Evolutionary conservation across 2,797 vertebrate genomes (phyloP).

Genomic region (Hephaestus fuliginosus): DNA sequence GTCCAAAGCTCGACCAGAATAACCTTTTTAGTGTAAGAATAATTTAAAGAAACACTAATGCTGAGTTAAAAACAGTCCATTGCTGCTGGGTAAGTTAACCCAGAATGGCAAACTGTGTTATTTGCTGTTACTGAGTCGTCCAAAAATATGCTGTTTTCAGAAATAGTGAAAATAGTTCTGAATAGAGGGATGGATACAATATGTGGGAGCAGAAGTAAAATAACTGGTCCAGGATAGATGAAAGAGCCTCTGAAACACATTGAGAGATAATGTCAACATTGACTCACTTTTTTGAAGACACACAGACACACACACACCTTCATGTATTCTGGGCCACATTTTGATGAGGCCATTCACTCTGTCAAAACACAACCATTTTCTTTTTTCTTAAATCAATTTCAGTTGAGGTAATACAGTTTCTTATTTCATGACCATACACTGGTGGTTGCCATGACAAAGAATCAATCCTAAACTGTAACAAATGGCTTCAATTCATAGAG

Average conservation of each 20-base stretch:
- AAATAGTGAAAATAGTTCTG: background rate
- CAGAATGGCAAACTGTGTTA: background rate
- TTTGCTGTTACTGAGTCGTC: background rate
- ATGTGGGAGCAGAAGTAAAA: constrained; percentile 1
- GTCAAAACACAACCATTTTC: constrained; percentile 57
- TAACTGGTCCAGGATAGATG: background rate
- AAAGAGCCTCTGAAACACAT: constrained; percentile 27
- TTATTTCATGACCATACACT: constrained; percentile 69
- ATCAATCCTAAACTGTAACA: constrained; percentile 84
- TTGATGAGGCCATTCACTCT: constrained; percentile 59
- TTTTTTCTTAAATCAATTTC: constrained; percentile 73
- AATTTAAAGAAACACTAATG: background rate
- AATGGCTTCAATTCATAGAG: constrained; percentile 80
- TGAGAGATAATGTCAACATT: constrained; percentile 40
- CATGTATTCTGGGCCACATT: constrained; percentile 32
- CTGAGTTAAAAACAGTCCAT: background rate
- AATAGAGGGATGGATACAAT: background rate
- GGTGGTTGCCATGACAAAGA: constrained; percentile 79
- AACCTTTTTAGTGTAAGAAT: background rate
- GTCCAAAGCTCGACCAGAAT: background rate
- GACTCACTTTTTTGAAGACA: constrained; percentile 7
- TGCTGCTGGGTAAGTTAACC: background rate
- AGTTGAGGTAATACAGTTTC: constrained; percentile 74
- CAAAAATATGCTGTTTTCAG: background rate
- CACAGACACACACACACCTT: constrained; percentile 14